A percentile compares a stretch with the other conserved stretches of the same genome.
These are phyloP conservation scores for Acronicta leporina DNA, from an alignment of 2,888 invertebrate species.

Conservation along the genomic window DNA sequence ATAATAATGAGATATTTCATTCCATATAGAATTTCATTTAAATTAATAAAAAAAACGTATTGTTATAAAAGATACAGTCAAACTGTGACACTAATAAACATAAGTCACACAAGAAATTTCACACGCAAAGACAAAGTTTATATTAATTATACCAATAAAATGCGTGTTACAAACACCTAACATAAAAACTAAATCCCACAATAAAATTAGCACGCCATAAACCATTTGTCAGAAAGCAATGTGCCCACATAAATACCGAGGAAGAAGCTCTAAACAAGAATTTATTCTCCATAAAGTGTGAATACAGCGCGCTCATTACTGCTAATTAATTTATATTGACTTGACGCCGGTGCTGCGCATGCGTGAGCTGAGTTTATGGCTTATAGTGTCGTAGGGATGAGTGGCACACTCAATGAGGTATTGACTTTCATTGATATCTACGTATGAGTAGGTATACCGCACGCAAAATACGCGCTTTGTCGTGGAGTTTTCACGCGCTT, in stretches of 20 bases:
- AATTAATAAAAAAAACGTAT: too few species aligned
- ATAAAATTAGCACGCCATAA: conserved; percentile 36
- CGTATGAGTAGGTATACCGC: background rate
- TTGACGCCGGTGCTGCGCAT: conserved; percentile 34
- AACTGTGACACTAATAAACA: background rate
- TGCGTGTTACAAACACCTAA: conserved; percentile 13
- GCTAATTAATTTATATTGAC: conserved; percentile 56
- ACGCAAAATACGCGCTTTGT: too few species aligned
- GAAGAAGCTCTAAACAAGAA: conserved; percentile 32
- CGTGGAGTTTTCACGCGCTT: too few species aligned
- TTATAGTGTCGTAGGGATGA: background rate
- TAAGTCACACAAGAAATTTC: background rate
- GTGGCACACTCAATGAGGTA: conserved; percentile 11
- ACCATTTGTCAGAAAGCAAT: conserved; percentile 42
- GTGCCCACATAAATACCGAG: conserved; percentile 28
- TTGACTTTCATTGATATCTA: conserved; percentile 10
- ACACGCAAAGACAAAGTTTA: conserved; percentile 3
- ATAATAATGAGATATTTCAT: too few species aligned
- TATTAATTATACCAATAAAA: conserved; percentile 2
- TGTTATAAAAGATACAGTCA: too few species aligned
- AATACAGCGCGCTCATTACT: conserved; percentile 47
- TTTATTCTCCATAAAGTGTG: conserved; percentile 48
- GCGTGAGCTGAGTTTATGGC: conserved; percentile 21
- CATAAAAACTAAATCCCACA: conserved; percentile 36
- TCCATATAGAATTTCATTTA: too few species aligned